Percentiles rank a stretch among this genome's conserved stretches.
Conservation (phyloP, 2,113 vertebrate species). For the Turnix velox region DNA sequence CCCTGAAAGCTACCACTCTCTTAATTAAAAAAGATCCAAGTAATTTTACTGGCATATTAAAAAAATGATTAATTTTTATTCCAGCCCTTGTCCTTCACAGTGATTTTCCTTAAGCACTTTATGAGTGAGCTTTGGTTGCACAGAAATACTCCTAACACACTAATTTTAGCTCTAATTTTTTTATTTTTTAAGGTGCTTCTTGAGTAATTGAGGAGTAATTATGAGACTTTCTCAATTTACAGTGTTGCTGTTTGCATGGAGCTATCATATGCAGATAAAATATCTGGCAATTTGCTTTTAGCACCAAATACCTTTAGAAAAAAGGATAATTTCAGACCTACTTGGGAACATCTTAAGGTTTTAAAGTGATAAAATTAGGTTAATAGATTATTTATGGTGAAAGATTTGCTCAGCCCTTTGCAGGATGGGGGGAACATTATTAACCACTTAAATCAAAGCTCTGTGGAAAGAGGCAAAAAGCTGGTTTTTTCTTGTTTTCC, state of each 20-base stretch:
- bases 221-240: background rate
- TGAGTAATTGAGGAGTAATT: background rate
- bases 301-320: background rate
- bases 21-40: background rate
- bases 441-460: background rate
- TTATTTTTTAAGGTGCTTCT: background rate
- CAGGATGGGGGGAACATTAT: background rate
- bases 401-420: background rate
- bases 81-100: background rate
- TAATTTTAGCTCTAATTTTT: background rate
- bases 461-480: background rate
- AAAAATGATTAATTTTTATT: background rate
- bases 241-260: background rate
- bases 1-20: background rate
- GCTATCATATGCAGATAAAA: background rate
- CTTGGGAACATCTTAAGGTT: background rate
- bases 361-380: background rate
- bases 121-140: background rate
- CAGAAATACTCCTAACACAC: background rate
- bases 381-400: constrained; percentile 39
- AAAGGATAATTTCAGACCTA: background rate
- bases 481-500: background rate
- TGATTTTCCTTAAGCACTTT: background rate
- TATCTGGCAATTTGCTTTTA: background rate
- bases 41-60: background rate